These are phyloP conservation scores for Gymnarchus niloticus DNA, from an alignment of 2,113 vertebrate genomes.

Conservation along the genomic window DNA sequence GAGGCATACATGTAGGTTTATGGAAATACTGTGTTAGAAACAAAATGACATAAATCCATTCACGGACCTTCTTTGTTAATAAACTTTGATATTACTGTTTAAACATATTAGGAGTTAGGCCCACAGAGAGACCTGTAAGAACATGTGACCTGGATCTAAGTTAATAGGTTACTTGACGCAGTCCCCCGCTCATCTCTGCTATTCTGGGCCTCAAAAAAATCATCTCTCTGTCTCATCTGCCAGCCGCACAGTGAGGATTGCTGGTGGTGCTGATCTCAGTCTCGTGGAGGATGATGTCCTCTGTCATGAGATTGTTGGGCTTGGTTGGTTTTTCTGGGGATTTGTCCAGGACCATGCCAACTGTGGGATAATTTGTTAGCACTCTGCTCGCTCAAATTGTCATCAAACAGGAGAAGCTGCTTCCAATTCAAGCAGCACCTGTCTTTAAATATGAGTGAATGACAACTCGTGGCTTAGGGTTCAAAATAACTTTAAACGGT, in stretches of 20 bases:
- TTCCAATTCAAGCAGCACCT: slow-evolving; percentile 11
- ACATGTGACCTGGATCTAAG: background rate
- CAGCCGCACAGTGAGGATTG: background rate
- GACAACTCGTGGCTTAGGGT: slow-evolving; percentile 21
- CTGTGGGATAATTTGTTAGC: background rate
- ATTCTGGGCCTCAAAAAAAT: background rate
- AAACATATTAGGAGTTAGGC: background rate
- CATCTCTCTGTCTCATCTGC: too few species aligned
- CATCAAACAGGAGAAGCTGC: background rate
- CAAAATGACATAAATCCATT: background rate
- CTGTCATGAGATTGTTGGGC: background rate
- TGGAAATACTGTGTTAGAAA: background rate
- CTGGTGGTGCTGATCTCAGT: background rate
- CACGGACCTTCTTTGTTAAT: background rate
- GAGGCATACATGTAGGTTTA: background rate
- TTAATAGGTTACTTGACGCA: background rate
- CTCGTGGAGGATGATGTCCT: background rate
- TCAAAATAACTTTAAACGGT: slow-evolving; percentile 4
- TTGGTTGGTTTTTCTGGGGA: background rate
- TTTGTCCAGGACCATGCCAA: background rate
- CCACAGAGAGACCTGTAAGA: background rate
- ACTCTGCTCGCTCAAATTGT: background rate
- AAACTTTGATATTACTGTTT: background rate
- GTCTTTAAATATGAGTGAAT: slow-evolving; percentile 7
- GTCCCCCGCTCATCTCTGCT: background rate